phyloP scores from a whole-genome alignment of 2,797 vertebrate genomes.

The Pangasius krempfi region DNA sequence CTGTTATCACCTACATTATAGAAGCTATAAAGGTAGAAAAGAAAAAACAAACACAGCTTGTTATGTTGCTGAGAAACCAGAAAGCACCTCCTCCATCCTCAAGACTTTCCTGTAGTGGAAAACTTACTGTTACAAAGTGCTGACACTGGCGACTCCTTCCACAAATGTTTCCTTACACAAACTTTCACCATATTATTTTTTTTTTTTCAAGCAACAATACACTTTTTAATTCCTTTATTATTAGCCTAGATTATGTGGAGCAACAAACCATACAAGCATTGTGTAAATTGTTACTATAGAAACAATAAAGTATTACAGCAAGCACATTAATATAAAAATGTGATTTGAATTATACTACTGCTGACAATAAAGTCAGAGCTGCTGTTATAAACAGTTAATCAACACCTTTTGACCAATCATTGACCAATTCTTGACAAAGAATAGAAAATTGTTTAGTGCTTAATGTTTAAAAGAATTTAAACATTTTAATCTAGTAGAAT shows the following conservation, averaged over 20 bases:
- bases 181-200: neutral
- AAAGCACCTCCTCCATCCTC: too few species aligned
- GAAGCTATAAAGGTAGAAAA: too few species aligned
- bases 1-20: too few species aligned
- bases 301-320: too few species aligned
- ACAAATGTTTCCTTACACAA: neutral
- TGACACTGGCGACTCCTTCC: too few species aligned
- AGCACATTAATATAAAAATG: too few species aligned
- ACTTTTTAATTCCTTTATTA: neutral
- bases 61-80: too few species aligned
- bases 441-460: neutral
- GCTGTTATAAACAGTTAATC: neutral
- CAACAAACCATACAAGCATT: neutral
- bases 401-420: neutral
- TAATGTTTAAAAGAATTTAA: neutral
- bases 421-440: neutral
- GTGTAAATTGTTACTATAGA: neutral
- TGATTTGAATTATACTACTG: neutral
- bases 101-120: too few species aligned
- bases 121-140: too few species aligned
- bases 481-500: neutral
- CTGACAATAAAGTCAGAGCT: neutral
- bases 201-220: too few species aligned
- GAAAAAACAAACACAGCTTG: too few species aligned
- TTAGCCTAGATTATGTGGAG: neutral